Evolutionary conservation across 2,888 invertebrate genomes (phyloP).

Genomic region (Eristalis pertinax): DNA sequence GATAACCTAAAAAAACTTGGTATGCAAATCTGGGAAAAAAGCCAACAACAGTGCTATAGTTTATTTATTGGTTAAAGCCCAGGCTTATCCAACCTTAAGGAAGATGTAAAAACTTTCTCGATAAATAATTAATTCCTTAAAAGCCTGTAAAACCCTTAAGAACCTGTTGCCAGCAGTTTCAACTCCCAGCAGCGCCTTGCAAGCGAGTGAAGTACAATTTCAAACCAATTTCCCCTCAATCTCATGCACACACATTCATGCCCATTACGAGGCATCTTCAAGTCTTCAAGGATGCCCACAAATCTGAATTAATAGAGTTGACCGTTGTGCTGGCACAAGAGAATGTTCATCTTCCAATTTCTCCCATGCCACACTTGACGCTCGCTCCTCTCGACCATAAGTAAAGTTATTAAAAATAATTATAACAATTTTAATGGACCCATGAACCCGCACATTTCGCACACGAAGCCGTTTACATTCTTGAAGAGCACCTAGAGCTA

Average conservation of each 20-base stretch:
- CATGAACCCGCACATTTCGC: constrained; percentile 13
- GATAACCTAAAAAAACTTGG: no score
- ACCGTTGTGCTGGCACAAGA: neutral
- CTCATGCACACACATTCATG: neutral
- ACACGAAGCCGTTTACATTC: constrained; percentile 37
- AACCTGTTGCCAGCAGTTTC: no score
- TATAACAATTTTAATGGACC: constrained; percentile 44
- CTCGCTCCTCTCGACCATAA: neutral
- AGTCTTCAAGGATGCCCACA: neutral
- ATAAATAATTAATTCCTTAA: no score
- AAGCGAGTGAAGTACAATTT: neutral
- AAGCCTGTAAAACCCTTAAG: no score
- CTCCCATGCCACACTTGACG: neutral
- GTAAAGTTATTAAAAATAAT: constrained; percentile 49
- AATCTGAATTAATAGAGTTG: constrained; percentile 4
- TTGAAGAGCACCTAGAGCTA: neutral
- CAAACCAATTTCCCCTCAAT: neutral
- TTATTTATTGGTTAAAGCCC: no score
- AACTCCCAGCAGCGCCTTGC: no score
- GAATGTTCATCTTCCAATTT: neutral
- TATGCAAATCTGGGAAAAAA: no score
- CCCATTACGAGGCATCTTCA: neutral
- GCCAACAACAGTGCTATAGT: no score
- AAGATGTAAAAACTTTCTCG: no score
- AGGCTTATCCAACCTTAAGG: no score